Conservation (phyloP, 2,113 vertebrate genomes). For the Lophochroa leadbeateri region DNA sequence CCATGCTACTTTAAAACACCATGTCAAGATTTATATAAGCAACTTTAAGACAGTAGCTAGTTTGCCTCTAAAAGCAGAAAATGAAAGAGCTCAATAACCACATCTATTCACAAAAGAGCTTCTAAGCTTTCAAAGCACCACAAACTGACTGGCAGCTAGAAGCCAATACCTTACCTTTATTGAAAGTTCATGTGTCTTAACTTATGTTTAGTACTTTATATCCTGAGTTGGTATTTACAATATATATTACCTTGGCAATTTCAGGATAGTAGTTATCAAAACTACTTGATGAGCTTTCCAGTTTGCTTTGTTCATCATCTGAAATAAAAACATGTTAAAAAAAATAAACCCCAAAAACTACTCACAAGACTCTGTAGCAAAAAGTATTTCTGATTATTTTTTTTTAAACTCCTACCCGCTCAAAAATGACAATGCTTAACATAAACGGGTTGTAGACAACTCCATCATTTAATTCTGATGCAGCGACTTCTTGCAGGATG, state of each 20-base stretch:
- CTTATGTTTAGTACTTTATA: background rate
- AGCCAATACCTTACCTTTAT: background rate
- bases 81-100: background rate
- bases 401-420: background rate
- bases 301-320: constrained; percentile 94
- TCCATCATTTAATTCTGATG: background rate
- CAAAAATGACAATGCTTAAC: background rate
- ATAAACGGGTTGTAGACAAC: background rate
- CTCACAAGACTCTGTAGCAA: background rate
- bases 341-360: background rate
- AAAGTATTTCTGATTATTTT: background rate
- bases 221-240: background rate
- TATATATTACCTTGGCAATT: constrained; percentile 76
- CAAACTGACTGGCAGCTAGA: background rate
- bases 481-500: background rate
- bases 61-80: background rate
- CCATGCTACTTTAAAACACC: background rate
- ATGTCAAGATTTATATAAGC: background rate
- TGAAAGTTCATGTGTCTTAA: background rate
- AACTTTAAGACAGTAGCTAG: background rate
- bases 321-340: constrained; percentile 50
- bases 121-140: background rate
- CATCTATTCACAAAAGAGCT: background rate
- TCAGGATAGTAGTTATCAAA: constrained; percentile 92
- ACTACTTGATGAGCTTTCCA: constrained; percentile 88